Percentiles rank a stretch among this genome's conserved stretches.
These are phyloP conservation scores for Drosophila ficusphila DNA, from an alignment of 1,140 invertebrate genomes.

Conservation along the genomic window DNA sequence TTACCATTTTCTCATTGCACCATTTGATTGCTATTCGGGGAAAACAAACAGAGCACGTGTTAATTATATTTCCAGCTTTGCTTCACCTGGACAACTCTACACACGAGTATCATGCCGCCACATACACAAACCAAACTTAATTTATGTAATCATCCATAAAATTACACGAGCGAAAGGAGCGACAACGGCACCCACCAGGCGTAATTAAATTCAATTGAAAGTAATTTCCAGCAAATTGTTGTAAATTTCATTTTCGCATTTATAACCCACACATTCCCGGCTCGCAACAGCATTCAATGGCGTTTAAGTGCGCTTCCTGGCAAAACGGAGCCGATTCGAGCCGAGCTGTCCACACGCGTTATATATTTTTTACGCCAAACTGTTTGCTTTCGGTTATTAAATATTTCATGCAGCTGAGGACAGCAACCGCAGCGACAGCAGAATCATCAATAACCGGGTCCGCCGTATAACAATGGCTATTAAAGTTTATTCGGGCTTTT, in stretches of 20 bases:
- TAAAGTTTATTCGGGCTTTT: slow-evolving; percentile 64
- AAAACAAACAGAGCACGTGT: slow-evolving; percentile 7
- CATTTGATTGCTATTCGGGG: not conserved
- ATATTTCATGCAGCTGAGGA: slow-evolving; percentile 63
- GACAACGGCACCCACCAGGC: slow-evolving; percentile 29
- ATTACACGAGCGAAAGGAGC: slow-evolving; percentile 23
- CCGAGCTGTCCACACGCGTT: slow-evolving; percentile 34
- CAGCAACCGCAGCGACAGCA: slow-evolving; percentile 20
- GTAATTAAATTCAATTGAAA: slow-evolving; percentile 76
- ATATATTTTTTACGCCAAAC: slow-evolving; percentile 58
- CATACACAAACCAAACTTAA: slow-evolving; percentile 50
- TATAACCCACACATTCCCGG: slow-evolving; percentile 37
- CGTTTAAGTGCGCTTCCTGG: slow-evolving; percentile 50
- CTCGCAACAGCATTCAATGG: slow-evolving; percentile 36
- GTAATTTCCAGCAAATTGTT: slow-evolving; percentile 73
- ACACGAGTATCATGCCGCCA: slow-evolving; percentile 15
- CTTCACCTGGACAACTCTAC: not conserved
- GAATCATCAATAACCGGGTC: slow-evolving; percentile 38
- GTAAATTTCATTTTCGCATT: slow-evolving; percentile 70
- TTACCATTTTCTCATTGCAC: not conserved
- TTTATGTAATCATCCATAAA: slow-evolving; percentile 60
- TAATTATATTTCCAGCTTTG: slow-evolving; percentile 26
- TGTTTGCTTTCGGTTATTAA: slow-evolving; percentile 65
- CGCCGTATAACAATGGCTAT: slow-evolving; percentile 55
- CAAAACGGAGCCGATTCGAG: not conserved